These are phyloP conservation scores for Liodrosophila aerea DNA, from an alignment of 2,888 invertebrate genomes.

Conservation along the genomic window DNA sequence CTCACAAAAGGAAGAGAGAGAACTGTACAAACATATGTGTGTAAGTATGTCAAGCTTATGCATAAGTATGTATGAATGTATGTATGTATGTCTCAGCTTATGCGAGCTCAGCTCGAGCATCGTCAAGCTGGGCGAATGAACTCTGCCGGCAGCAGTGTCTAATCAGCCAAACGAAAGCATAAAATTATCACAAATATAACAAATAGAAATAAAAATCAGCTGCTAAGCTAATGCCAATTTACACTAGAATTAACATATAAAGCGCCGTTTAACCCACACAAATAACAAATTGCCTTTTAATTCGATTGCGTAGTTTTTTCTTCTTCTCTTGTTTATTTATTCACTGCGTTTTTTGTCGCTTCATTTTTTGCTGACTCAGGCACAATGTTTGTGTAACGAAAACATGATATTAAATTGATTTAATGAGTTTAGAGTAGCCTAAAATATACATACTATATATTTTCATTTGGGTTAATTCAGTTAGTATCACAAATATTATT, in stretches of 20 bases:
- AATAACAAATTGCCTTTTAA: constrained; percentile 44
- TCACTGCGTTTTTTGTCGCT: constrained; percentile 29
- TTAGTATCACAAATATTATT: constrained; percentile 1
- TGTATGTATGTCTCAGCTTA: too few species aligned
- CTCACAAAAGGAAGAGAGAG: not conserved
- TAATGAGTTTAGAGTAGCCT: constrained; percentile 9
- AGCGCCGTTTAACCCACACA: not conserved
- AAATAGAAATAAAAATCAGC: constrained; percentile 62
- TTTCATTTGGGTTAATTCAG: not conserved
- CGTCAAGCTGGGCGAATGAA: too few species aligned
- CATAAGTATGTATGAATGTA: too few species aligned
- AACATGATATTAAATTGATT: constrained; percentile 5
- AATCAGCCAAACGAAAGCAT: constrained; percentile 37
- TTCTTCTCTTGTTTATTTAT: constrained; percentile 14
- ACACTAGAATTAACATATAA: constrained; percentile 12
- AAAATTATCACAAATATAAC: too few species aligned
- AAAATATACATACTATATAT: too few species aligned
- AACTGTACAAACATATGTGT: not conserved
- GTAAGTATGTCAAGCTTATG: too few species aligned
- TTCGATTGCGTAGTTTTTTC: constrained; percentile 37
- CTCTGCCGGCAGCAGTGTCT: too few species aligned
- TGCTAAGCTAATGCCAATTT: constrained; percentile 28
- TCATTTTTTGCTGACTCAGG: constrained; percentile 30
- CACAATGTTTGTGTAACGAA: not conserved
- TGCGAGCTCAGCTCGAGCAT: too few species aligned